Base-by-base conservation (phyloP, 2,888 invertebrate species). In the Linnaemya vulpina region DNA sequence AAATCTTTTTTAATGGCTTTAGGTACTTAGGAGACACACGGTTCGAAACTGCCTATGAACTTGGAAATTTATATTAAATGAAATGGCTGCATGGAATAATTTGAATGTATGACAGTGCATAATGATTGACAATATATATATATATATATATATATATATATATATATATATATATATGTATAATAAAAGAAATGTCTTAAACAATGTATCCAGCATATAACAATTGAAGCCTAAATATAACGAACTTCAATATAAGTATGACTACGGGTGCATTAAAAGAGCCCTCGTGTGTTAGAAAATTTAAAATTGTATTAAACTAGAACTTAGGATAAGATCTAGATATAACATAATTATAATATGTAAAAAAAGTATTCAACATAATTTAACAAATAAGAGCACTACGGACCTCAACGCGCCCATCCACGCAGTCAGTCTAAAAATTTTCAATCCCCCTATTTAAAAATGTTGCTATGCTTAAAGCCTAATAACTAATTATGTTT, bases 331-430 rank as follows among this genome's bases (percentile, higher is more conserved):
- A 7, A 58, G 58, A 17, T 58, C 35, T 35, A 63, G 8, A 40
- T 63, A 63, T 63, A 63, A 22, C 20, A 22, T 20, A 11, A 40
- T 11, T 17, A 30, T 17, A 1, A 35, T 22, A 67, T 25, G n/a
- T 15, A 0, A 25, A 30, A 5, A 65, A 0, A 46, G n/a, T n/a
- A n/a, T 9, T 65, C 15, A 25, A n/a, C 15, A 46, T n/a, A 65
- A 15, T 15, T 2, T 22, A 63, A 63, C 3, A 25, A 17, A 9
- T 35, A 35, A 49, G 67, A 49, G 49, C 49, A 67, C 67, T 67
- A 67, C 67, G 49, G 49, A 67, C 35, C 49, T 67, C 8, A 10
- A 43, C n/a, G 4, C 10, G 20, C 35, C 60, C 17, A 60, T 10
- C 60, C 17, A 60, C 11, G 7, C 8, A 30, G 55, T 15, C 55